Evolutionary conservation across 2,797 vertebrate genomes (phyloP).

Genomic region (Hephaestus fuliginosus): DNA sequence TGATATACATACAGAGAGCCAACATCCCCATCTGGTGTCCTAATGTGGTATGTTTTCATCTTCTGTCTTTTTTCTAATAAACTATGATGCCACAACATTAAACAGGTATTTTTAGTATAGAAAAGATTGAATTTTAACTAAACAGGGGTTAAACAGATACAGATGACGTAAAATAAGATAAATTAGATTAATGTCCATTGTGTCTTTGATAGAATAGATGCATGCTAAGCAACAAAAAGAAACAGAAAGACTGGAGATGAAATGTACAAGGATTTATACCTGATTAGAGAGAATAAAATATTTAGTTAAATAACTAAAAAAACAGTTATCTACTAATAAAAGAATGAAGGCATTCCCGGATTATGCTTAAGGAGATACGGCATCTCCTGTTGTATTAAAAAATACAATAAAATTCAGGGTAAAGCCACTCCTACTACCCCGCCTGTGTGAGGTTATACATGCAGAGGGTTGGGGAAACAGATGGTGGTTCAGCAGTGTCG

Average conservation of each 20-base stretch:
- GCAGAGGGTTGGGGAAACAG: constrained; percentile 53
- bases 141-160: constrained; percentile 3
- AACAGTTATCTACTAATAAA: neutral
- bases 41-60: neutral
- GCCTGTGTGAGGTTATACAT: neutral
- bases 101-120: constrained; percentile 3
- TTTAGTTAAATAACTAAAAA: neutral
- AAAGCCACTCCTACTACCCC: constrained; percentile 1
- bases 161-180: neutral
- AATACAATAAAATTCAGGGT: neutral
- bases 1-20: neutral
- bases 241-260: neutral
- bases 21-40: constrained; percentile 19
- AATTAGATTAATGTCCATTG: neutral
- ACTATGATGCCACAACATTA: neutral
- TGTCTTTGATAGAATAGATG: neutral
- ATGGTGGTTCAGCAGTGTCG: constrained; percentile 55
- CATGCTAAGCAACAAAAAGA: neutral
- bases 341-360: neutral
- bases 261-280: neutral
- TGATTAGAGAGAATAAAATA: neutral
- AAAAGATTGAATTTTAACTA: neutral
- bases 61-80: neutral
- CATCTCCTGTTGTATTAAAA: neutral
- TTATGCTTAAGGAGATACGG: neutral